These are phyloP conservation scores for Hydropsyche tenuis DNA, from an alignment of 1,140 invertebrate genomes.

Conservation along the genomic window DNA sequence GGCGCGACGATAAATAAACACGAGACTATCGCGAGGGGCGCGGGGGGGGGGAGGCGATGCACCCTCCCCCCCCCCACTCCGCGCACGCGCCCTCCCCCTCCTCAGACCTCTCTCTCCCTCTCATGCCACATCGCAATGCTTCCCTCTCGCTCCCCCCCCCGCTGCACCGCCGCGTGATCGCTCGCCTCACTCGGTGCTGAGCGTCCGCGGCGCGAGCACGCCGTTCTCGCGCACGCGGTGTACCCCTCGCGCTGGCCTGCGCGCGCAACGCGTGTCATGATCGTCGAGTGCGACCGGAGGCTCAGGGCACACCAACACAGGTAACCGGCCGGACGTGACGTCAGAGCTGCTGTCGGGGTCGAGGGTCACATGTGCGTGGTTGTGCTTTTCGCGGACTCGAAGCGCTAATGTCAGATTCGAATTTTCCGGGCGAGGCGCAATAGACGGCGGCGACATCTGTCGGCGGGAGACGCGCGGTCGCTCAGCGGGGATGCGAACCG, in stretches of 20 bases:
- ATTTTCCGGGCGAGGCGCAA: conserved; percentile 5
- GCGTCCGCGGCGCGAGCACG: conserved; percentile 54
- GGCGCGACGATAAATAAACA: conserved; percentile 47
- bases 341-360: too few species aligned
- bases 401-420: conserved; percentile 12
- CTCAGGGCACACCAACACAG: conserved; percentile 36
- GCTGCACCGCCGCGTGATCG: conserved; percentile 40
- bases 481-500: conserved; percentile 5
- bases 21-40: conserved; percentile 21
- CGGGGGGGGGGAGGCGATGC: conserved; percentile 40
- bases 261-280: conserved; percentile 52
- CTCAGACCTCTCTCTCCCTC: conserved; percentile 41
- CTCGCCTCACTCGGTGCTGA: conserved; percentile 32
- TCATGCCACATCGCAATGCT: conserved; percentile 36
- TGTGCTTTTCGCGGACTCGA: too few species aligned
- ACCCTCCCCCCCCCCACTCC: conserved; percentile 53
- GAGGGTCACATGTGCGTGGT: too few species aligned
- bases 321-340: conserved; percentile 7
- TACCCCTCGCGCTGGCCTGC: conserved; percentile 60
- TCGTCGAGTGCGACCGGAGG: conserved; percentile 47
- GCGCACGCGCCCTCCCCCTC: conserved; percentile 54
- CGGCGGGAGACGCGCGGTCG: background rate
- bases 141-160: background rate
- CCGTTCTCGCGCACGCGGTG: conserved; percentile 55
- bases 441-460: conserved; percentile 10